Evolutionary conservation across 2,888 invertebrate genomes (phyloP), one percentile per base, ranked within the genome.

Genomic region (Xanthostigma xanthostigma): DNA sequence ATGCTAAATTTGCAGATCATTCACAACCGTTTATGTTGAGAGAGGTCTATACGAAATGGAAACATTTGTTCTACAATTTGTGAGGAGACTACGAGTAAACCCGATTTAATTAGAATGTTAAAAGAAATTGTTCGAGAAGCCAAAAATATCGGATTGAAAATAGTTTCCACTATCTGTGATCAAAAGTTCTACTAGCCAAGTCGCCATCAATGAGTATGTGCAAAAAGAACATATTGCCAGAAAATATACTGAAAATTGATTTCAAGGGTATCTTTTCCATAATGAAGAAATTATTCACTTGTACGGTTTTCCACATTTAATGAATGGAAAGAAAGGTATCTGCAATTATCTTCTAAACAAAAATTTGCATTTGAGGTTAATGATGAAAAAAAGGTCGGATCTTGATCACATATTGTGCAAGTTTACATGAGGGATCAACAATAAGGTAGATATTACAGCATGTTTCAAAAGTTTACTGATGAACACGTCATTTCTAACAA

Each of bases 121-220:
- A 50, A 44, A 14, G 11, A 44, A 2, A 35, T 50, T 11, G 42
- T 51, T 36, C 10, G 11, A 51, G 46, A 34, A 43, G 39, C 42
- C 12, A 43, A 48, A 33, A 35, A 27, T 9, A 50, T 51, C 43
- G 56, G 55, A 5, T 40, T 56, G 3, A 44, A 50, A 14, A 44
- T 55, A 37, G 34, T 54, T 12, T 52, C 50, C n/a, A 53, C 52
- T 43, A 48, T 55, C 9, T 55, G 54, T 51, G 54, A 56, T 45
- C 54, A 55, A 50, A n/a, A 52, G 53, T 3, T 41, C 53, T 17
- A 53, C 53, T 35, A 54, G 55, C 47, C 44, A 33, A 17, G 49
- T 50, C 12, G 53, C 52, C n/a, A 49, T 53, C 34, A 53, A 49
- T 10, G 35, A 27, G 13, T 40, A 48, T n/a, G 41, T 41, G 13